Evolutionary conservation across 2,113 vertebrate genomes (phyloP), one percentile per base, ranked within the genome.

Genomic region (Rhinichthys klamathensis): DNA sequence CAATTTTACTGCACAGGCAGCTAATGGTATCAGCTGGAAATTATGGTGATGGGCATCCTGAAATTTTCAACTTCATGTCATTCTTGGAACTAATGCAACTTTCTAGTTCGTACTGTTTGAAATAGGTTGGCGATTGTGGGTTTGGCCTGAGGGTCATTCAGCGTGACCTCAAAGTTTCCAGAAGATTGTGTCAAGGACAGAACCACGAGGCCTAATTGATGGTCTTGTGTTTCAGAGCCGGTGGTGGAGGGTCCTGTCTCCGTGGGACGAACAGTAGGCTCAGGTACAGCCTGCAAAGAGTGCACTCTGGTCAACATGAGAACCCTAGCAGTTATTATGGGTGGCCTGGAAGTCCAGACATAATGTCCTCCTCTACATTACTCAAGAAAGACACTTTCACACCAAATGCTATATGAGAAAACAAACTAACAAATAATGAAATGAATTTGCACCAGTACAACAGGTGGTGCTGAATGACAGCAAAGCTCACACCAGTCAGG

Each of bases 151-250:
- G 70, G 61, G 69, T 54, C 25, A 63, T 80, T 86, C 60, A 27
- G 16, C 46, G 15, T 76, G 56, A 65, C 56, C 41, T 65, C 25
- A 32, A 81, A 41, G 38, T 82, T 82, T 85, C 85, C 74, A 46
- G 30, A 79, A 87, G 51, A 75, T 75, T 73, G 75, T 73, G 72
- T 77, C 9, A 35, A 21, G 63, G 74, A 81, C 32, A 41, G 49
- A 60, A 30, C 32, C 54, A 32, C 18, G 11, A n/a, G 82, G 88
- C 90, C 90, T 95, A 93, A 95, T 91, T 89, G 85, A 89, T 76
- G 84, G 95, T 99, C 97, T 97, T 99, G 95, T 99, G 92, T 99
- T 99, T 93, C 97, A 99, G 97, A 98, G 96, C 93, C 96, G 95
- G 90, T 96, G 94, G 92, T 94, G 91, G 97, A 97, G 92, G 93